Base-by-base conservation (phyloP, 2,888 invertebrate species). In the Leptopilina syphax region DNA sequence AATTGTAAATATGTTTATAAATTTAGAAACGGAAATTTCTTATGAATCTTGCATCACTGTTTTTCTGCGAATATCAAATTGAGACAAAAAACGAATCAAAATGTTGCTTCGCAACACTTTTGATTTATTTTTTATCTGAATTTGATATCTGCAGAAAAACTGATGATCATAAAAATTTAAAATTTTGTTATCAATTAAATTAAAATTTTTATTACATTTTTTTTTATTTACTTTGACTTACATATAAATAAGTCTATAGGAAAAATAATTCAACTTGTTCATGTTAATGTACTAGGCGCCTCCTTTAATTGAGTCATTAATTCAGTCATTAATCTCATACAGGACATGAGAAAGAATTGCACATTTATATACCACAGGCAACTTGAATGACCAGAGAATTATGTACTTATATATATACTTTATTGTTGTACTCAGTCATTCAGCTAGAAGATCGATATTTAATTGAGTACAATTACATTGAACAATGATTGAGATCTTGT, bases 401-500 rank as follows among this genome's bases (percentile, higher is more conserved):
- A 68, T 24, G 10, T 47, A 50, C 68, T 68, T 24, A 12, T 68
- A 68, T 68, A 68, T 50, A 47, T 50, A 50, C 34, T 34, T 50
- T 73, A 73, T 27, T 73, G n/a, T 57, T 57, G 63, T 63, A 57
- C 73, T 57, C 73, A 54, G n/a, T n/a, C 73, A 73, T 54, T 73
- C 73, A 73, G 70, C 70, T 70, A 27, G 85, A 79, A 83, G 83
- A 86, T 86, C 85, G 81, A 83, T 82, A 86, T 81, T 82, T 87
- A 86, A 86, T 86, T 86, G 87, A 76, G 80, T 79, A 81, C 83
- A 87, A 86, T 86, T 87, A 86, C 85, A 81, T 79, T 34, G 54
- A 73, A 9, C 57, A 73, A 13, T 34, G 73, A 73, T 73, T 73
- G 73, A 0, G 57, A 73, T 73, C 73, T 73, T 57, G n/a, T 81